phyloP scores from a whole-genome alignment of 2,113 vertebrate genomes.

The Ellobius talpinus region DNA sequence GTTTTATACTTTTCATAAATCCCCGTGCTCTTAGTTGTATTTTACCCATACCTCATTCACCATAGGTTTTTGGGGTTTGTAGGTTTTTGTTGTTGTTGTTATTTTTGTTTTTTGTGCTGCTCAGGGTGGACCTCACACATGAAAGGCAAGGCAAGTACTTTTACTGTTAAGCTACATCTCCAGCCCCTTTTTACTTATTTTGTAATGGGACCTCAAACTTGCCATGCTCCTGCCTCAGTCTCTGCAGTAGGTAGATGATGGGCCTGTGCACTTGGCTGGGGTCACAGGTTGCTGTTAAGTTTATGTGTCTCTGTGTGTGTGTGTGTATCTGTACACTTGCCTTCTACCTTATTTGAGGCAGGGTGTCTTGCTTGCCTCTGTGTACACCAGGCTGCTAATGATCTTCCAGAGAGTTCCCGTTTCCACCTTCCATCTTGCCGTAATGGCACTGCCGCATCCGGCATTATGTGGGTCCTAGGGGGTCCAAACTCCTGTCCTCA shows the following conservation, averaged over 20 bases:
- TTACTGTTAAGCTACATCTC: not conserved
- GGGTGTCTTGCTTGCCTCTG: not conserved
- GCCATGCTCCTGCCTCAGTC: not conserved
- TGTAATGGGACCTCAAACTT: not conserved
- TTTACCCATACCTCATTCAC: not conserved
- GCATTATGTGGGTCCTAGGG: not conserved
- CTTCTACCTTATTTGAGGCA: not conserved
- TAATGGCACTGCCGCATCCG: not conserved
- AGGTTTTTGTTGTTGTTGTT: too few relatives aligned
- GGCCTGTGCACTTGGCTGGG: not conserved
- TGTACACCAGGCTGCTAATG: not conserved
- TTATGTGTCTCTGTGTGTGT: not conserved
- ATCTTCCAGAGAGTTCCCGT: not conserved
- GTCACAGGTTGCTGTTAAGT: not conserved
- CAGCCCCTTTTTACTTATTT: not conserved
- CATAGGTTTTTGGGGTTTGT: not conserved
- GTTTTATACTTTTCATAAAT: not conserved
- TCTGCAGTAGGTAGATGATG: not conserved
- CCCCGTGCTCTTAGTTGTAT: not conserved
- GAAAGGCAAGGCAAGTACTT: too few relatives aligned
- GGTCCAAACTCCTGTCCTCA: not conserved
- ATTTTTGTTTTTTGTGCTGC: not conserved
- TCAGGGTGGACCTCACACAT: not conserved
- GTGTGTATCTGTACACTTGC: not conserved
- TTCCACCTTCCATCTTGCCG: not conserved